Conservation (phyloP, 2,797 vertebrate genomes). For the Acropternis orthonyx region DNA sequence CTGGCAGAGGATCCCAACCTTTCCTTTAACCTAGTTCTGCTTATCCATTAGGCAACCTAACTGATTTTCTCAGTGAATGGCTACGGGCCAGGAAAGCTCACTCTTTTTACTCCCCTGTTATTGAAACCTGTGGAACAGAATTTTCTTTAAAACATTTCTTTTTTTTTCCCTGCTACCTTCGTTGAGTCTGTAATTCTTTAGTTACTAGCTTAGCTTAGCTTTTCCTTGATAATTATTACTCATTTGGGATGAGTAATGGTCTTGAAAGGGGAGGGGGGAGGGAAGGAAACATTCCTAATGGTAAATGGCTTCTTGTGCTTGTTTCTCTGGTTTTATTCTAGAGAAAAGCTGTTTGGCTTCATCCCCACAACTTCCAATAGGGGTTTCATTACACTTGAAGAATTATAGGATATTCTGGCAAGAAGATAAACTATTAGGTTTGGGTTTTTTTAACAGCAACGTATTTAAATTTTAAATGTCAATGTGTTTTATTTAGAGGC, state of each 20-base stretch:
- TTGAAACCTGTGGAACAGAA: not conserved
- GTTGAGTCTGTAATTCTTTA: not conserved
- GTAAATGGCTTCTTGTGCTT: not conserved
- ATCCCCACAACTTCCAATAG: not conserved
- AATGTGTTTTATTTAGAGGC: not conserved
- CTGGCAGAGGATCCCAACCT: not conserved
- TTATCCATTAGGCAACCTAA: not conserved
- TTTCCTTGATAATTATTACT: not conserved
- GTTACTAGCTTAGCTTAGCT: not conserved
- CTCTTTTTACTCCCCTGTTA: not conserved
- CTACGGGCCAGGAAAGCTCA: not conserved
- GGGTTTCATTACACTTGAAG: not conserved
- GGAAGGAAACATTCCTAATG: rapidly evolving
- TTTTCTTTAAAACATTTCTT: not conserved
- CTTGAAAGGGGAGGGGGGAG: no score
- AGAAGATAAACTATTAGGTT: not conserved
- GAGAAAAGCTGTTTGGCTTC: not conserved
- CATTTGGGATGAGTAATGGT: not conserved
- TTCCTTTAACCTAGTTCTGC: slow-evolving; percentile 5
- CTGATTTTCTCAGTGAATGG: not conserved
- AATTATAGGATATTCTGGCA: not conserved
- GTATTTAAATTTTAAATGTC: not conserved
- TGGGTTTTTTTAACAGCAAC: not conserved
- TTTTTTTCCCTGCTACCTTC: not conserved
- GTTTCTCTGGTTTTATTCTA: not conserved